Evolutionary conservation across 2,797 vertebrate genomes (phyloP), one percentile per base, ranked within the genome.

Genomic region (Chromis chromis): DNA sequence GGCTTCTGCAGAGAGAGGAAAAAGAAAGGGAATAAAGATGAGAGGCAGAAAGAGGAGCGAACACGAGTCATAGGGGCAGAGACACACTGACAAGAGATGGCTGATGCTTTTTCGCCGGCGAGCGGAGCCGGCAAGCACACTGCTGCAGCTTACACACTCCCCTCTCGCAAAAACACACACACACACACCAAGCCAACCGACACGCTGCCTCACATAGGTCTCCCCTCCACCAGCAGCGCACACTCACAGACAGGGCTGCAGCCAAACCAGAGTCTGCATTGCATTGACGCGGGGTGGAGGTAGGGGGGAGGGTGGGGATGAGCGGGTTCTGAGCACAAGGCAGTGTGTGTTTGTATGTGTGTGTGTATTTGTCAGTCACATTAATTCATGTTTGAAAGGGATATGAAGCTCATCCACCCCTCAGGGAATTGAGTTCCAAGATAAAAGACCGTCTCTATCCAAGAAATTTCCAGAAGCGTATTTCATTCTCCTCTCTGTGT

Each of bases 341-440:
- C 68, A 55, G 31, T 31, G 7, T 31, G 31, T 31, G 7, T 31
- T 31, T 31, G 31, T 7, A 31, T 31, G 3, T 31, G 54, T 70
- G 36, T 65, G 14, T 71, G 33, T 72, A 39, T 65, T 11, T 59
- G 56, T 58, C 49, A 28, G 69, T 70, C 69, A 66, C 78, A 88
- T 89, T 80, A 77, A 85, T 86, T 84, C 79, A 69, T 83, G 62
- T 84, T 72, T 85, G 65, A 88, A 86, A 86, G 39, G 73, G 66
- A 81, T 74, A 70, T 19, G 65, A 74, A 63, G 84, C 82, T 64
- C 54, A 71, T 76, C 70, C 53, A 53, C 0, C 53, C 78, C 58
- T 2, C 1, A 46, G 81, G 75, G 70, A 80, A 70, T 27, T 36
- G 59, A 62, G 6, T 27, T 75, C 33, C 27, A 24, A 49, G 49